These are phyloP conservation scores for Muscina levida DNA, from an alignment of 2,888 invertebrate species.

Conservation along the genomic window DNA sequence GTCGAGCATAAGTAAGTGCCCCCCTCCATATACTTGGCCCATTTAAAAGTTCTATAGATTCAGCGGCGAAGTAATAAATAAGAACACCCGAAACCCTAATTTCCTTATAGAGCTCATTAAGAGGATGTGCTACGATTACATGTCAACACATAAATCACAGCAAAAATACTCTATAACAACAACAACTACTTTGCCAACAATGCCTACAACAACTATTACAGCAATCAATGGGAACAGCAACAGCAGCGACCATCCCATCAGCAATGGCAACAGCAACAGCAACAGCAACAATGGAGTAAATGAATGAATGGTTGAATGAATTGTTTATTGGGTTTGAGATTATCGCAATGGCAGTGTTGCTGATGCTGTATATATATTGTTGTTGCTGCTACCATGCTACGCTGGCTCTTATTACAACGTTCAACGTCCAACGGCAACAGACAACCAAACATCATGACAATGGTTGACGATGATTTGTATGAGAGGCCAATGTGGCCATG, in stretches of 20 bases:
- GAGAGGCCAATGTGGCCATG: not conserved
- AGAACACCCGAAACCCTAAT: constrained; percentile 63
- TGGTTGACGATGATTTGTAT: constrained; percentile 1
- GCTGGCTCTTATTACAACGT: not conserved
- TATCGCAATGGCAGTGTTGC: constrained; percentile 39
- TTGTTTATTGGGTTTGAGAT: constrained; percentile 63
- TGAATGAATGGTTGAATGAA: constrained; percentile 46
- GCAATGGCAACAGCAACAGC: constrained; percentile 12
- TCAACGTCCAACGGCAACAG: not conserved
- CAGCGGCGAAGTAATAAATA: constrained; percentile 56
- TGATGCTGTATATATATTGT: not conserved
- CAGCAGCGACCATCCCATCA: constrained; percentile 2
- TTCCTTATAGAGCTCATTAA: constrained; percentile 64
- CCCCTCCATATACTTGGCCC: not conserved
- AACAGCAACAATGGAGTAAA: not conserved
- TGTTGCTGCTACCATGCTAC: no score
- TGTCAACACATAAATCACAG: constrained; percentile 65
- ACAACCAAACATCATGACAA: not conserved
- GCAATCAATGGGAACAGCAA: constrained; percentile 2
- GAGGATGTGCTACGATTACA: constrained; percentile 64
- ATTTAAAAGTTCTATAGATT: not conserved
- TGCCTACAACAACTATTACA: not conserved
- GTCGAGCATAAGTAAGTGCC: constrained; percentile 10
- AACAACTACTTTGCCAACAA: not conserved
- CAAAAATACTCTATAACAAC: constrained; percentile 16